These are phyloP conservation scores for Bombus vancouverensis DNA, from an alignment of 1,140 invertebrate species.

Conservation along the genomic window DNA sequence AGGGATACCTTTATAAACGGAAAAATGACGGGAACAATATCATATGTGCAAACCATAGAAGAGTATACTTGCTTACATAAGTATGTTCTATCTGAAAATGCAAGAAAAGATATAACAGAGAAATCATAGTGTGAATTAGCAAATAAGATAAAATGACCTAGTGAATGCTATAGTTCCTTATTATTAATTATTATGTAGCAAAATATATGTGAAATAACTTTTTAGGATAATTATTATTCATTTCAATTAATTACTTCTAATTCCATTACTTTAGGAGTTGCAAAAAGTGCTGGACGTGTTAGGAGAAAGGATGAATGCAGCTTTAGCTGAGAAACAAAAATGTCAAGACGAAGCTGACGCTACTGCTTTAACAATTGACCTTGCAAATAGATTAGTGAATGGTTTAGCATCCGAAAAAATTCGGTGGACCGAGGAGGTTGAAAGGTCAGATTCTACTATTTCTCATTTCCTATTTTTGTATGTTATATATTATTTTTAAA, in stretches of 20 bases:
- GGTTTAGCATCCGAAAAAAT: slow-evolving; percentile 96
- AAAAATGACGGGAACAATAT: too few relatives aligned
- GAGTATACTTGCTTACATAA: too few relatives aligned
- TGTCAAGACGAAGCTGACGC: slow-evolving; percentile 94
- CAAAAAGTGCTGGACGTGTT: slow-evolving; percentile 90
- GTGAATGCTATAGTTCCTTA: too few relatives aligned
- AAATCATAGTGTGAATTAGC: too few relatives aligned
- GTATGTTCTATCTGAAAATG: too few relatives aligned
- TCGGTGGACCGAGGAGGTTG: slow-evolving; percentile 89
- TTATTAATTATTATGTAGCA: too few relatives aligned
- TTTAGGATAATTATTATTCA: too few relatives aligned
- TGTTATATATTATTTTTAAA: not conserved
- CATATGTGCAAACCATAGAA: too few relatives aligned
- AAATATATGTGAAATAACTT: not conserved
- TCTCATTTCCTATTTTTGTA: too few relatives aligned
- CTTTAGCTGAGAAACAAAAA: slow-evolving; percentile 92
- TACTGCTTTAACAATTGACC: slow-evolving; percentile 92
- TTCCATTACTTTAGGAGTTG: slow-evolving; percentile 84
- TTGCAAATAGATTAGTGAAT: slow-evolving; percentile 95
- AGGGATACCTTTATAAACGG: too few relatives aligned
- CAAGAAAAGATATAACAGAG: too few relatives aligned
- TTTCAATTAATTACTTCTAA: not conserved
- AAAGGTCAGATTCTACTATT: slow-evolving; percentile 75
- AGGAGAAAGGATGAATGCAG: slow-evolving; percentile 91
- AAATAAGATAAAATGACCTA: too few relatives aligned